Evolutionary conservation across 1,140 invertebrate species (phyloP).

Genomic region (Prorops nasuta): DNA sequence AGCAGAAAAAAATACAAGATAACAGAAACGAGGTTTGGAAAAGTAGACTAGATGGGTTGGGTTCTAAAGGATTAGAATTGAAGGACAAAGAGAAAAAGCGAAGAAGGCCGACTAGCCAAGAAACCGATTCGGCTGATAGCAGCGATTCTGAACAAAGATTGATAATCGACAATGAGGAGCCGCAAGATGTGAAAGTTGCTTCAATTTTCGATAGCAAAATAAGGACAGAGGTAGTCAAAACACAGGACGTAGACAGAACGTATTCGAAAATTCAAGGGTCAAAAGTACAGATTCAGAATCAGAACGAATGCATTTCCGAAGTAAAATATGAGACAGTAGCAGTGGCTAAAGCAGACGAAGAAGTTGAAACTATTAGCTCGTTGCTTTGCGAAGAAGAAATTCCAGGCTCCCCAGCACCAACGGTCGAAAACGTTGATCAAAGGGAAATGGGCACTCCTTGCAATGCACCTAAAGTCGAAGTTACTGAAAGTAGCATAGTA

Average conservation of each 20-base stretch:
- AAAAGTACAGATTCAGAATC: not conserved
- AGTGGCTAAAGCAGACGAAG: conserved; percentile 40
- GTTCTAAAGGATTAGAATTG: conserved; percentile 22
- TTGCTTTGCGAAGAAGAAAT: conserved; percentile 87
- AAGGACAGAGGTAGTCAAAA: conserved; percentile 20
- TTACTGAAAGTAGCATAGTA: conserved; percentile 41
- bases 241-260: not conserved
- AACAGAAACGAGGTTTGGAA: conserved; percentile 24
- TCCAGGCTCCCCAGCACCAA: conserved; percentile 78
- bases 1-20: conserved; percentile 28
- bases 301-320: conserved; percentile 9
- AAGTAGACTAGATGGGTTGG: conserved; percentile 24
- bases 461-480: conserved; percentile 41
- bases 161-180: conserved; percentile 57
- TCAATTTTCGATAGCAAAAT: conserved; percentile 33
- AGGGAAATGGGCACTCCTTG: conserved; percentile 21
- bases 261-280: not conserved
- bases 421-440: conserved; percentile 48
- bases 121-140: conserved; percentile 64
- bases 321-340: conserved; percentile 11
- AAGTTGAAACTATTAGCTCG: conserved; percentile 61
- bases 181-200: conserved; percentile 33
- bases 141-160: conserved; percentile 72
- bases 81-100: conserved; percentile 47
- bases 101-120: conserved; percentile 50